A percentile compares a stretch with the other conserved stretches of the same genome.
Evolutionary conservation across 35 echinoderm and acorn worm genomes (phyloP).

Genomic region (Heliocidaris tuberculata): DNA sequence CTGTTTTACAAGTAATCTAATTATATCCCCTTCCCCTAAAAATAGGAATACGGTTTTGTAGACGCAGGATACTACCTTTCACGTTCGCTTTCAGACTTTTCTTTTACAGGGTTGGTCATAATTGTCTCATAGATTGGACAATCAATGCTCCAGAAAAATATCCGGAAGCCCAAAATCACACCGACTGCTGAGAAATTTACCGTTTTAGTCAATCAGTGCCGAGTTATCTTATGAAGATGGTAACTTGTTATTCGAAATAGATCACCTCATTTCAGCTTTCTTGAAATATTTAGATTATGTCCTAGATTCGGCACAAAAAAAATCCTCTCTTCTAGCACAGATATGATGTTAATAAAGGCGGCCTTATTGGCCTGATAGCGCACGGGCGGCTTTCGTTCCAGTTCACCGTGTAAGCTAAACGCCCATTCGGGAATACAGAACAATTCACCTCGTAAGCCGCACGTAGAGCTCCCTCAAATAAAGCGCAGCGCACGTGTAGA

Average conservation of each 20-base stretch:
- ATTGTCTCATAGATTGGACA: not conserved
- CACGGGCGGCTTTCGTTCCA: not conserved
- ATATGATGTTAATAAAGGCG: not conserved
- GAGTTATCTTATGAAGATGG: not conserved
- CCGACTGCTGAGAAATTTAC: not conserved
- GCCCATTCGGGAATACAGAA: not conserved
- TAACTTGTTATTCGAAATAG: not conserved
- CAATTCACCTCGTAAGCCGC: not conserved
- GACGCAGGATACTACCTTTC: too few species aligned
- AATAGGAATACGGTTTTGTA: too few species aligned
- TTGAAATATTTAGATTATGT: constrained; percentile 34
- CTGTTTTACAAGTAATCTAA: too few species aligned
- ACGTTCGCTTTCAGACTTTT: too few species aligned
- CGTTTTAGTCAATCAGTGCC: not conserved
- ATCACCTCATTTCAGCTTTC: not conserved
- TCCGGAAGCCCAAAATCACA: not conserved
- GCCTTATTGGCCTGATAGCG: not conserved
- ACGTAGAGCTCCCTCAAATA: constrained; percentile 34
- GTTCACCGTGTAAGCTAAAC: constrained; percentile 20
- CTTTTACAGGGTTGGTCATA: too few species aligned
- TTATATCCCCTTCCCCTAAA: too few species aligned
- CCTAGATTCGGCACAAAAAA: not conserved
- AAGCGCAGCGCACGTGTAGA: constrained; percentile 29
- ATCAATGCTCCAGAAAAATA: not conserved
- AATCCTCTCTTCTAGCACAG: not conserved